Evolutionary conservation across 2,113 vertebrate genomes (phyloP), one percentile per base, ranked within the genome.

Genomic region (Capra hircus): DNA sequence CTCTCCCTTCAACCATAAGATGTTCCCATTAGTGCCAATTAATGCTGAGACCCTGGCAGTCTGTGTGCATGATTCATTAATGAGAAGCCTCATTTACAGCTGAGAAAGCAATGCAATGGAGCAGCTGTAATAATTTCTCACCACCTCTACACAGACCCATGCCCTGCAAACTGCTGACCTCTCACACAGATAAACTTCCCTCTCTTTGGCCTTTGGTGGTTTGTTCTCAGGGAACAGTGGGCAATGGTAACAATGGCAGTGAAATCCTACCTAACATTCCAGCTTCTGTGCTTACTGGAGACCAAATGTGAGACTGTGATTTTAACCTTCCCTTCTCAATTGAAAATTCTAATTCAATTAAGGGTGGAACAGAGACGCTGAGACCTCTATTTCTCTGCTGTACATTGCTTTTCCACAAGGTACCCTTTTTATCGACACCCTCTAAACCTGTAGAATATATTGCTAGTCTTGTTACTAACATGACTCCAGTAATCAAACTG

Each of bases 21-120:
- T 95, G 94, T 59, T 88, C 95, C 94, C 62, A 96, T 98, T 95
- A 97, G 88, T 96, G 59, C 92, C 94, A 95, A 81, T 96, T 95
- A 97, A 94, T 93, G 74, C 62, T 48, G 71, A 97, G 90, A 88
- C 57, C 90, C 62, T 96, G 84, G 95, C 90, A 92, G 84, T 55
- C 84, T 85, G 55, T 33, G 36, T 88, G 78, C 74, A 23, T 96
- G 97, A 93, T 88, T 98, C 92, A 96, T 96, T 96, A 96, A 96
- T 53, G 90, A 96, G 71, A 64, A 95, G 71, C 17, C 80, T 97
- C 92, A 88, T 90, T 95, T 95, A 80, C 7, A 85, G 71, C 53
- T 1, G 1, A 85, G 53, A 87, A 87, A 96, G 94, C 9, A 64
- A 64, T 25, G 71, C n/a, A 17, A 1, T 2, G 5, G 87, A 92